Evolutionary conservation across 2,888 invertebrate species (phyloP), one percentile per base, ranked within the genome.

Genomic region (Napeogenes inachia): DNA sequence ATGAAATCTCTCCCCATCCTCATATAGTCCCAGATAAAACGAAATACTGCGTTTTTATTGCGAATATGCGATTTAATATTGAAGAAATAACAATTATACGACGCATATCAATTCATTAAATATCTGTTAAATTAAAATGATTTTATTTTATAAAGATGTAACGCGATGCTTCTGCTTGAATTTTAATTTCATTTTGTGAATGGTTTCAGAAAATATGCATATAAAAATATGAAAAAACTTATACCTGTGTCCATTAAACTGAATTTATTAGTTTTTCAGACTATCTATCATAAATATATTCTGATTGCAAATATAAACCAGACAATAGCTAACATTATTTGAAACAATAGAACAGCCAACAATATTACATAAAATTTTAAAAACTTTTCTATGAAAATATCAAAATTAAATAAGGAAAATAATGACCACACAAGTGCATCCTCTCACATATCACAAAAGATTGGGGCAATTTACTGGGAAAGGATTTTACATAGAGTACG

Each of bases 401-500:
- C 42, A 54, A 62, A 53, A 59, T 33, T 3, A 12, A 42, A 42
- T 12, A 10, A 42, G 42, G 42, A 62, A 61, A 63, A 62, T 62
- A 64, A 64, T 61, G 30, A 61, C 56, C 57, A 79, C 73, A 72
- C 53, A 64, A 68, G 66, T 78, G 75, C 76, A 76, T 80, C 77
- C 67, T 65, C 63, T 74, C 73, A 75, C 72, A 78, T 76, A 78
- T 79, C 56, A 69, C 71, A 50, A 65, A 71, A 75, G 73, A 75
- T 75, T 75, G 75, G 71, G 75, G 74, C 81, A 85, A 83, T 85
- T 84, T 84, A 77, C 75, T 75, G 70, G 72, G 70, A 81, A 82
- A 81, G 76, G 77, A 81, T 82, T 84, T 81, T 78, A 79, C 75
- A 76, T 74, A 72, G 72, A 71, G 73, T 70, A 75, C 75, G 78